phyloP scores from a whole-genome alignment of 2,888 invertebrate species.

The Resseliella maxima region DNA sequence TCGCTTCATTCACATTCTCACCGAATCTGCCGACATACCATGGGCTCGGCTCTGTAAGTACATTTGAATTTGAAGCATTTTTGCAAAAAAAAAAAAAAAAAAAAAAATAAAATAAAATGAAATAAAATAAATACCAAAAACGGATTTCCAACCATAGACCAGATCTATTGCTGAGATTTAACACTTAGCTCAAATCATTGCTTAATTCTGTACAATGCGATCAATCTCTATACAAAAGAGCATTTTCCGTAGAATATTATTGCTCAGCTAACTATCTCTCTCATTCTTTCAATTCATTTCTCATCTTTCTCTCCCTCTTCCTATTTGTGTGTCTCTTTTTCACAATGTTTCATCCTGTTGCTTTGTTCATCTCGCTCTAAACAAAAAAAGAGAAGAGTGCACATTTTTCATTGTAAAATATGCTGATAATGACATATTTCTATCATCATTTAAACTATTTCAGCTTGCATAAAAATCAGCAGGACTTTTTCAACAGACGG shows the following conservation, averaged over 20 bases:
- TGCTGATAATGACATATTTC: neutral
- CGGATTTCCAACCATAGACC: neutral
- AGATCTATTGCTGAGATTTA: slow-evolving; percentile 16
- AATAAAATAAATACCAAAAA: neutral
- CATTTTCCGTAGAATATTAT: neutral
- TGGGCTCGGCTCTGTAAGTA: neutral
- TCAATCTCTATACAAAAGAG: neutral
- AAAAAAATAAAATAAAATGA: too few species aligned
- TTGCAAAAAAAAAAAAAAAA: too few species aligned
- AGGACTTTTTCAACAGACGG: neutral
- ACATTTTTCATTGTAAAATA: slow-evolving; percentile 35
- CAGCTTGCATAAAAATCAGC: neutral
- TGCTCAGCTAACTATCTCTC: too few species aligned
- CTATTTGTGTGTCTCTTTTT: too few species aligned
- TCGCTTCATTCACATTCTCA: slow-evolving; percentile 13
- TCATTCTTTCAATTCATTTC: too few species aligned
- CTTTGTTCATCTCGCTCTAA: too few species aligned
- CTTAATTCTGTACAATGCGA: neutral
- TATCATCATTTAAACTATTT: slow-evolving; percentile 8
- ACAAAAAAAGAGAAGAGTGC: neutral
- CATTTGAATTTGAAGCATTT: too few species aligned
- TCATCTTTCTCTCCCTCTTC: too few species aligned
- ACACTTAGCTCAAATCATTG: slow-evolving; percentile 12
- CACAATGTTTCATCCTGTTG: neutral
- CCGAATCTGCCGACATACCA: neutral